A percentile compares a stretch with the other conserved stretches of the same genome.
Conservation (phyloP, 2,888 invertebrate species). For the Tenthredo distinguenda region DNA sequence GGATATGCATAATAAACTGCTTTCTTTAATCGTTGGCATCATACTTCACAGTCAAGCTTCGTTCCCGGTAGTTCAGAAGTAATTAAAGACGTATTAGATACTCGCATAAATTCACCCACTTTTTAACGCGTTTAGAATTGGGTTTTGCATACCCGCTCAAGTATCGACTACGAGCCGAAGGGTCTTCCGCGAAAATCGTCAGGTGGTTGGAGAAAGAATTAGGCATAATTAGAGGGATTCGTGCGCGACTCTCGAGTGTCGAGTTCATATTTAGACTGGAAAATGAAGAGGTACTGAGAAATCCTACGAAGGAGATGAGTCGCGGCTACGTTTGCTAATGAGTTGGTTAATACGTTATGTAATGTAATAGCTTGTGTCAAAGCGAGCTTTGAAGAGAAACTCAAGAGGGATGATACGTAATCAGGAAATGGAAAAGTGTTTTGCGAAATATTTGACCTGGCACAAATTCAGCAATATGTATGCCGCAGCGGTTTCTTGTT, state of each 20-base stretch:
- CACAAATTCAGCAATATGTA: conserved; percentile 53
- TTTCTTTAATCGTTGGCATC: conserved; percentile 48
- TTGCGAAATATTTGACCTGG: conserved; percentile 13
- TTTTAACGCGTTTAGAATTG: background rate
- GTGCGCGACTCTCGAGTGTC: background rate
- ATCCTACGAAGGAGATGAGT: background rate
- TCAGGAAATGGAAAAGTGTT: conserved; percentile 12
- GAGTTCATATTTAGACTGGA: background rate
- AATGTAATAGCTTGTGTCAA: background rate
- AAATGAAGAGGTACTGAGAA: conserved; percentile 5
- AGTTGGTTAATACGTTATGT: conserved; percentile 20
- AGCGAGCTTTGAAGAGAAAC: background rate
- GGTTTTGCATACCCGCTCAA: background rate
- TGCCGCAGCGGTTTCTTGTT: conserved; percentile 39
- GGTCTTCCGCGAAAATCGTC: conserved; percentile 3
- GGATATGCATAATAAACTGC: conserved; percentile 53
- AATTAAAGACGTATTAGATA: conserved; percentile 35
- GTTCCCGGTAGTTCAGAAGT: conserved; percentile 25
- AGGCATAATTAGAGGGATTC: conserved; percentile 5
- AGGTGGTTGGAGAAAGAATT: background rate
- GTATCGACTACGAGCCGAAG: background rate
- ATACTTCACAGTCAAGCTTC: conserved; percentile 30
- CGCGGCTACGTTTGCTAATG: conserved; percentile 13
- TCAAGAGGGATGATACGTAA: background rate
- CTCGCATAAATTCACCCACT: conserved; percentile 3